Base-by-base conservation (phyloP, 2,113 vertebrate genomes). In the Sminthopsis crassicaudata region DNA sequence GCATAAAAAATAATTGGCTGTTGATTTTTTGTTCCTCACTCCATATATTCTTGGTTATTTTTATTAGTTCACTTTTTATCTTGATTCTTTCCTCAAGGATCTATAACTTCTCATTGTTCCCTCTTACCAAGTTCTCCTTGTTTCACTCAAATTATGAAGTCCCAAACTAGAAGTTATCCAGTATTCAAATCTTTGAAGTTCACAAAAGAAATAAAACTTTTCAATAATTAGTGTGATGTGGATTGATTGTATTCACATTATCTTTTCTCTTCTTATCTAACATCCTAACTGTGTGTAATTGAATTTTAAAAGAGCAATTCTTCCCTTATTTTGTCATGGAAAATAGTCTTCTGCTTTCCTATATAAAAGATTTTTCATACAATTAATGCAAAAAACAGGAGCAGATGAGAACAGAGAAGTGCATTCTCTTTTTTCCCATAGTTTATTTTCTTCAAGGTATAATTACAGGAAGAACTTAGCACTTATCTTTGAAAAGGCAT, bases 401-500 rank as follows among this genome's bases (percentile, higher is more conserved):
- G 24, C 93, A 92, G 91, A 96, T 96, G 95, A 93, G 97, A 96
- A 96, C 96, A 93, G 55, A 96, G 30, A 95, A 97, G 96, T 96
- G 92, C 24, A 94, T 93, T 97, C 55, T 96, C 92, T 94, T 92
- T 46, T 96, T 95, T 94, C 94, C 94, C 90, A 60, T 92, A 96
- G 96, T 93, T 97, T 94, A 95, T 94, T 97, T 97, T 96, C 95
- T 97, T 97, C 96, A 94, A 94, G 96, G 89, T 96, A 96, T 96
- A 98, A 97, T 97, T 96, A 97, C 94, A 76, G 76, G 26, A 97
- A 97, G 53, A 90, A 55, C 90, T 96, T 94, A 94, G 94, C 96
- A 96, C 91, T 97, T 97, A 97, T 96, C 95, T 97, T 93, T 96
- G 90, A 96, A 95, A 94, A 91, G 97, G 22, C 57, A 53, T 67